Percentiles rank a stretch among this genome's conserved stretches.
phyloP scores from a whole-genome alignment of 2,113 vertebrate species.

The Arvicanthis niloticus region DNA sequence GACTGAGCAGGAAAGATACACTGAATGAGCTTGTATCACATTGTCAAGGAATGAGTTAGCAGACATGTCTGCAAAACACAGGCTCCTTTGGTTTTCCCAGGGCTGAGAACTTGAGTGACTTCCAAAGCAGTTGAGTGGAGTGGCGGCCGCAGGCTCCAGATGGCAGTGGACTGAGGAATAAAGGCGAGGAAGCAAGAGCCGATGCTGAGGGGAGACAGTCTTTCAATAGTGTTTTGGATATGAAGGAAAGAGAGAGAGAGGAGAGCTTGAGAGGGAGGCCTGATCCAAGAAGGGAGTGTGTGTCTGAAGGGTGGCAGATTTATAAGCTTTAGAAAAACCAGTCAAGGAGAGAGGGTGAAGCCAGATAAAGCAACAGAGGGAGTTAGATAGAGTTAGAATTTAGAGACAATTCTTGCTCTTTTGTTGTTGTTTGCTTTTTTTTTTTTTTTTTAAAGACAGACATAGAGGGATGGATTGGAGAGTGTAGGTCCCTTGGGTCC shows the following conservation, averaged over 20 bases:
- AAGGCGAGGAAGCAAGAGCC: background rate
- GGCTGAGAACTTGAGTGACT: background rate
- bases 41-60: background rate
- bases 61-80: background rate
- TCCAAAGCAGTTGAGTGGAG: background rate
- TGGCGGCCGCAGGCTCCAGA: background rate
- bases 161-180: background rate
- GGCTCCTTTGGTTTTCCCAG: background rate
- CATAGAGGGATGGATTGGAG: background rate
- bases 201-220: background rate
- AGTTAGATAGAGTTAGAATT: background rate
- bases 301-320: background rate
- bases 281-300: background rate
- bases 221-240: background rate
- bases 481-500: too few relatives aligned
- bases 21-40: too few relatives aligned
- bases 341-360: background rate
- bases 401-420: background rate
- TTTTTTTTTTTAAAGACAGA: background rate
- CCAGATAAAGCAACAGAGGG: background rate
- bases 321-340: conserved; percentile 8
- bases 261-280: background rate
- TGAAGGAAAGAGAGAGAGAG: background rate
- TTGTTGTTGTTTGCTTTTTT: background rate
- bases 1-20: background rate